Evolutionary conservation across 1,140 invertebrate genomes (phyloP), one percentile per base, ranked within the genome.

Genomic region (Cyclina sinensis): DNA sequence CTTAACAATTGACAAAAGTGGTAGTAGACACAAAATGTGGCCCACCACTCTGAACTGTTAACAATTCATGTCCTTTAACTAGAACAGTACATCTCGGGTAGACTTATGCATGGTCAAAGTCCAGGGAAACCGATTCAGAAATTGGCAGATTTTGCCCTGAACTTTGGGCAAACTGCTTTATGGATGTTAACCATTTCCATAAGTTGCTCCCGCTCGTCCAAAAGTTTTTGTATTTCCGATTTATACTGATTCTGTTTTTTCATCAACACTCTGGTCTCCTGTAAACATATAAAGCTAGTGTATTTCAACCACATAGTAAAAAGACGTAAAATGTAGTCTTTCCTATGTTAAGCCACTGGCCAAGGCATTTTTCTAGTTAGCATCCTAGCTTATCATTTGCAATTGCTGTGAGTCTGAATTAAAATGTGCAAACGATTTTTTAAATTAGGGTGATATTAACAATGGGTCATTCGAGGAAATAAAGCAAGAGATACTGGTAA

Each of bases 131-230:
- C 35, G 24, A 39, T 30, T 68, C 65, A 73, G 32, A 54, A 32
- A 43, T 68, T 32, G 1, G 82, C 27, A 18, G 68, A 73, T 43
- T 48, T 70, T 21, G 46, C 24, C 9, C 82, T 37, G 43, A 84
- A 74, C 65, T 90, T 92, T 18, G 92, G 91, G 68, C 92, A 92
- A 4, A 92, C 88, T n/a, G 76, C 59, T 14, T 85, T 86, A 65
- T 92, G 92, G 27, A 93, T 74, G 51, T 90, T 90, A 21, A 93
- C 89, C 27, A 92, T 54, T 24, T 93, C 91, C 48, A 85, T 78
- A 43, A 93, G 85, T 11, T 91, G 87, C 43, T 92, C 91, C 16
- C 90, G 74, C 73, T 92, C 91, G 30, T 91, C 84, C n/a, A 79
- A 43, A 14, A 93, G 86, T 18, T 86, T 85, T 27, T 90, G 83